phyloP scores from a whole-genome alignment of 2,888 invertebrate species.

The Dione vanillae region DNA sequence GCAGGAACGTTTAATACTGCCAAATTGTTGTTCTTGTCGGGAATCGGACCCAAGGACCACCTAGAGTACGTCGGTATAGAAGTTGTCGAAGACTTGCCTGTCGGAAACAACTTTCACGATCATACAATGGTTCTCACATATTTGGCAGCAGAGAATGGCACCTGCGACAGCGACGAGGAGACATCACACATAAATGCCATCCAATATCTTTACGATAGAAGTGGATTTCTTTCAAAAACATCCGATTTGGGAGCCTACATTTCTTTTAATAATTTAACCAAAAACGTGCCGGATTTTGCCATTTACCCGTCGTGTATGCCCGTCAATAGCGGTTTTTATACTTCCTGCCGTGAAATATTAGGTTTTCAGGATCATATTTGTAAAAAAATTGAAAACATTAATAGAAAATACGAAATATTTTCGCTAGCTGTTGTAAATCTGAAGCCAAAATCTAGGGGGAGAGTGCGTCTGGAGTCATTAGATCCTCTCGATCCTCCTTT shows the following conservation, averaged over 20 bases:
- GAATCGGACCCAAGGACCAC: constrained; percentile 65
- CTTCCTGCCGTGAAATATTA: constrained; percentile 54
- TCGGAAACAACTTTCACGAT: constrained; percentile 71
- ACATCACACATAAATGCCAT: constrained; percentile 58
- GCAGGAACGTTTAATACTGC: constrained; percentile 72
- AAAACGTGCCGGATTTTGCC: constrained; percentile 65
- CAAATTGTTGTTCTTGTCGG: constrained; percentile 69
- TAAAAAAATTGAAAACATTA: constrained; percentile 53
- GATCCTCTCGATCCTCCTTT: constrained; percentile 60
- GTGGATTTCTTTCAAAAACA: constrained; percentile 58
- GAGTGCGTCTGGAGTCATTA: constrained; percentile 57
- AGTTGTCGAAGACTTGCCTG: constrained; percentile 62
- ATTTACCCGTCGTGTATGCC: constrained; percentile 68
- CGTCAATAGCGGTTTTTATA: constrained; percentile 50
- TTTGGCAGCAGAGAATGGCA: constrained; percentile 62
- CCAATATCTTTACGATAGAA: constrained; percentile 63
- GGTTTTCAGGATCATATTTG: constrained; percentile 62
- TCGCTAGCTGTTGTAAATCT: constrained; percentile 64
- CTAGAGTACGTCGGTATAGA: constrained; percentile 57
- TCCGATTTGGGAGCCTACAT: constrained; percentile 66
- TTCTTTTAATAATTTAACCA: constrained; percentile 49
- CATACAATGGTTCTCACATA: constrained; percentile 67
- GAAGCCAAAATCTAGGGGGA: constrained; percentile 69
- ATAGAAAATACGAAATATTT: constrained; percentile 60
- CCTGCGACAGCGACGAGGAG: constrained; percentile 54